Evolutionary conservation across 2,113 vertebrate genomes (phyloP), one percentile per base, ranked within the genome.

Genomic region (Albula glossodonta): DNA sequence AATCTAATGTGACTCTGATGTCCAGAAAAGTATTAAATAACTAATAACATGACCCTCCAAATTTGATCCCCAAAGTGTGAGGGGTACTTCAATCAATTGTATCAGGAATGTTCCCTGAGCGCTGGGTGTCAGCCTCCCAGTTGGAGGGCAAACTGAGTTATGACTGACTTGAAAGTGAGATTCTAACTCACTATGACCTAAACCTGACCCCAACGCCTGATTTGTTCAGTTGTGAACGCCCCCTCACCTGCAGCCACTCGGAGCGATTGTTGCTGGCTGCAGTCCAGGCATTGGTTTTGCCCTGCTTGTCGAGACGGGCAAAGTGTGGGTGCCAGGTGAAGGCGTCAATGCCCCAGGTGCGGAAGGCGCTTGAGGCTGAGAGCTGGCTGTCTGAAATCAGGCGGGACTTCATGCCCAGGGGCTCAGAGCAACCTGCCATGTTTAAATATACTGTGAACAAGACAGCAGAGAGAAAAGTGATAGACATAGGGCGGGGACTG

Each of bases 241-340:
- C 0, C 2, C 87, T 87, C 87, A 99, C 98, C 98, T 99, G 98
- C 91, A 99, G 94, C 98, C 98, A 99, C 91, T 99, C 97, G 0
- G 95, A 94, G 53, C 87, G 94, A 66, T 92, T 89, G 0, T 96
- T 97, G 89, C 81, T 82, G 12, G 93, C 93, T 0, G 98, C 97
- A 0, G 98, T 96, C 98, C 98, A 99, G 85, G 98, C 98, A 0
- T 99, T 99, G 84, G 96, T 97, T 92, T 98, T 99, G 85, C 98
- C 98, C 6, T 91, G 95, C 91, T 95, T 97, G 93, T 99, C 98
- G 87, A 99, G 94, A 3, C 98, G 96, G 3, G 96, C 98, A 0
- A 93, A 97, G 90, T 96, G 94, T 9, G 98, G 97, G 70, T 95
- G 91, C 98, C 98, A 99, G 49, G 96, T 96, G 86, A 99, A 97